Percentiles rank a stretch among this genome's conserved stretches.
phyloP scores from a whole-genome alignment of 2,113 vertebrate genomes.

The Anas platyrhynchos region DNA sequence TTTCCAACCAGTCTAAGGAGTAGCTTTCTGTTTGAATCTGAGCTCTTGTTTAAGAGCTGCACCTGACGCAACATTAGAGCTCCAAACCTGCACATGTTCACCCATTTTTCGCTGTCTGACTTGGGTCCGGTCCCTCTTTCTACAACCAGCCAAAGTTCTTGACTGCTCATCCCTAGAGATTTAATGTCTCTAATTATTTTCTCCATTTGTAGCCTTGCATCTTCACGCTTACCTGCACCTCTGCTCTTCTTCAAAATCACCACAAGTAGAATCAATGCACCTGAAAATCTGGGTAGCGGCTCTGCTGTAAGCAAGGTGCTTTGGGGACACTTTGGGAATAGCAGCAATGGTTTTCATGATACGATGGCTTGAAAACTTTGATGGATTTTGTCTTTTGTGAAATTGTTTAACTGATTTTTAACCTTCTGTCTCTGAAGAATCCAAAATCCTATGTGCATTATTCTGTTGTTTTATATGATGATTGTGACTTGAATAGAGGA shows the following conservation, averaged over 20 bases:
- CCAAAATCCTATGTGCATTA: background rate
- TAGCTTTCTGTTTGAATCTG: background rate
- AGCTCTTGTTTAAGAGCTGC: background rate
- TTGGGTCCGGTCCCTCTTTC: accelerated
- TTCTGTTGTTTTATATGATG: background rate
- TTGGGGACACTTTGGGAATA: background rate
- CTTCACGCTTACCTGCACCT: background rate
- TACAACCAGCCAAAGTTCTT: background rate
- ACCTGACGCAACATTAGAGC: background rate
- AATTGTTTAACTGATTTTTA: background rate
- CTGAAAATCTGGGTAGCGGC: background rate
- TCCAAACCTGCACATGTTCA: background rate
- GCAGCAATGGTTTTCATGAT: background rate
- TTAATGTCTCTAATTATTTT: background rate
- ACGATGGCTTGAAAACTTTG: background rate
- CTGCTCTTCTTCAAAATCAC: background rate
- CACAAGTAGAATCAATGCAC: background rate
- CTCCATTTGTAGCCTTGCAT: background rate
- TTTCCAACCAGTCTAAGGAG: background rate
- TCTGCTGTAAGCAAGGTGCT: background rate
- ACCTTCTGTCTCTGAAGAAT: background rate
- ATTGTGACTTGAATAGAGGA: background rate
- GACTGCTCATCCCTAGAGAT: background rate
- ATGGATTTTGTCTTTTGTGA: background rate
- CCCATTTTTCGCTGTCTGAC: background rate